phyloP scores from a whole-genome alignment of 2,113 vertebrate species.

The Atlantisia rogersi region DNA sequence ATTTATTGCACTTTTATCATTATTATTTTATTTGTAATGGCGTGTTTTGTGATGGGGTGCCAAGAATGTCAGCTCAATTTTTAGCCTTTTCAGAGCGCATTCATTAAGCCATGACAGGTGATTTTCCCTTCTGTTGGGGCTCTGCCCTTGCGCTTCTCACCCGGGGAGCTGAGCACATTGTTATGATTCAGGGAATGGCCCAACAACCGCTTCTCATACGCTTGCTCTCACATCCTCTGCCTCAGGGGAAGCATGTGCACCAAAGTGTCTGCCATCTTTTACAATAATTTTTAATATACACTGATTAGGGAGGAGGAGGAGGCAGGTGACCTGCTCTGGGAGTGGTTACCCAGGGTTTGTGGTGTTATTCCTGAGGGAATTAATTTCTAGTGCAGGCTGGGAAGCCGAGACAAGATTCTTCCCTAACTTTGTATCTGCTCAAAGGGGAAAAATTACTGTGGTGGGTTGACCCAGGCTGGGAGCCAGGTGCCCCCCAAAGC shows the following conservation, averaged over 20 bases:
- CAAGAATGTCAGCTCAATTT: not conserved
- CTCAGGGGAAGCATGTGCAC: not conserved
- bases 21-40: not conserved
- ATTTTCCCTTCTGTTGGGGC: not conserved
- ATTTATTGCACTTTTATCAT: not conserved
- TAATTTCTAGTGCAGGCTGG: not conserved
- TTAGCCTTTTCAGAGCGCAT: not conserved
- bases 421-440: not conserved
- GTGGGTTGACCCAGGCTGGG: too few species aligned
- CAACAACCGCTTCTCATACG: accelerated
- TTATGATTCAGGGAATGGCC: not conserved
- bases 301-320: not conserved
- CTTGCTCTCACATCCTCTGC: not conserved
- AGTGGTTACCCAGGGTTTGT: not conserved
- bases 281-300: not conserved
- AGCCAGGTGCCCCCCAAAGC: too few species aligned
- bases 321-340: not conserved
- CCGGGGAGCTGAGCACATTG: not conserved
- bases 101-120: not conserved
- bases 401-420: not conserved
- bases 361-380: not conserved
- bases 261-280: not conserved
- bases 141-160: not conserved
- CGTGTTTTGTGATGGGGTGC: not conserved
- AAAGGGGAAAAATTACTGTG: not conserved